These are phyloP conservation scores for Caenorhabditis sulstoni DNA, from an alignment of 2,888 invertebrate species.

Conservation along the genomic window DNA sequence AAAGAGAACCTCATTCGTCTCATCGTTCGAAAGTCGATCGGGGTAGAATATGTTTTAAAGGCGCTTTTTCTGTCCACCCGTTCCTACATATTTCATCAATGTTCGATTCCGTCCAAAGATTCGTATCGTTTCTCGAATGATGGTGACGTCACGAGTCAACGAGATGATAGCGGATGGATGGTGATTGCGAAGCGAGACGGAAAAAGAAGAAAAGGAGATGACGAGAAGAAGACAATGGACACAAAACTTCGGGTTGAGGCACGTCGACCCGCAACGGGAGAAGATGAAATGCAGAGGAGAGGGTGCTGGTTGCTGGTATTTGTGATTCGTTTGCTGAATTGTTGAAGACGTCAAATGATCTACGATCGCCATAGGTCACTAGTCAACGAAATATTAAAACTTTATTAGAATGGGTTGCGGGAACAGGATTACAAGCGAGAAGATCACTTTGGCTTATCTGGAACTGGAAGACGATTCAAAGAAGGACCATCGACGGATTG, in stretches of 20 bases:
- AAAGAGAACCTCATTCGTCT: too few relatives aligned
- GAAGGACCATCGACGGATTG: conserved; percentile 54
- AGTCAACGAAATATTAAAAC: conserved; percentile 37
- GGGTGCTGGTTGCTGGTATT: conserved; percentile 10
- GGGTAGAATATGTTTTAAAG: too few relatives aligned
- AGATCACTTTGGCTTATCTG: conserved; percentile 14
- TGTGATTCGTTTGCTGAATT: conserved; percentile 55
- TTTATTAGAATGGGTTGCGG: conserved; percentile 30
- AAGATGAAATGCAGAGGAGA: conserved; percentile 40
- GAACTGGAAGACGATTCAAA: conserved; percentile 16
- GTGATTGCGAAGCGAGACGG: conserved; percentile 16
- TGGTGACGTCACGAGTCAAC: too few relatives aligned
- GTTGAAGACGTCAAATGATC: conserved; percentile 23
- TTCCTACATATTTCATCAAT: too few relatives aligned
- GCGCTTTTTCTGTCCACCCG: too few relatives aligned
- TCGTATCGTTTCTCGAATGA: too few relatives aligned
- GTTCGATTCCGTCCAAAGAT: too few relatives aligned
- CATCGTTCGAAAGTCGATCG: too few relatives aligned
- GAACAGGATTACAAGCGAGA: not conserved
- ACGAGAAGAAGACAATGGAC: conserved; percentile 32
- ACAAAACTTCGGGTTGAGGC: conserved; percentile 29
- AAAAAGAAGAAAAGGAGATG: conserved; percentile 17
- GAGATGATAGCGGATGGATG: not conserved
- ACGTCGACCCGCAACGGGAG: conserved; percentile 39
- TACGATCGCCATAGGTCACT: conserved; percentile 22